phyloP scores from a whole-genome alignment of 2,888 invertebrate genomes.

The Calameuta pallipes region DNA sequence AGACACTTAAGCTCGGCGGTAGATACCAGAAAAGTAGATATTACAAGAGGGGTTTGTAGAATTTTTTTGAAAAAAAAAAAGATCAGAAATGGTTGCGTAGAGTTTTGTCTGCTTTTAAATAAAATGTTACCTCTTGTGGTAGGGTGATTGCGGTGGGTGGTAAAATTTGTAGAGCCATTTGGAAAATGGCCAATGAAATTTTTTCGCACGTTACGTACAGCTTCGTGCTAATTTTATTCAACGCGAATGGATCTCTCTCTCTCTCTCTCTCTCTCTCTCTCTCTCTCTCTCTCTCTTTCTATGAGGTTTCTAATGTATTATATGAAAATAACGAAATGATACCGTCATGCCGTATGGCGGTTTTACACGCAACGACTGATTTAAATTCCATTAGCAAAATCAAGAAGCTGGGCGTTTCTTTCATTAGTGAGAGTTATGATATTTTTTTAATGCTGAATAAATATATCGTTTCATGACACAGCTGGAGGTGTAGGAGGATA shows the following conservation, averaged over 20 bases:
- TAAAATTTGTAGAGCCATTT: not conserved
- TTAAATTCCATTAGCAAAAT: not conserved
- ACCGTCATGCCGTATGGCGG: no score
- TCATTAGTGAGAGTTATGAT: not conserved
- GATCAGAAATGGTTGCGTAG: not conserved
- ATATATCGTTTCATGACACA: not conserved
- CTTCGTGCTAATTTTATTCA: not conserved
- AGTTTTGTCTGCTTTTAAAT: not conserved
- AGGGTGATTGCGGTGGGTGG: not conserved
- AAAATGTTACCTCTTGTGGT: not conserved
- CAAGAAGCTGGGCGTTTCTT: not conserved
- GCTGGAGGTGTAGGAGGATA: not conserved
- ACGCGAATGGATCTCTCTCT: not conserved
- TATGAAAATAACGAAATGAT: no score
- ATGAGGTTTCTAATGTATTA: no score
- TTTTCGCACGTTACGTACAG: not conserved
- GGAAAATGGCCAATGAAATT: not conserved
- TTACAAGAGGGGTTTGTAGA: not conserved
- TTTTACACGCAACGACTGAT: not conserved
- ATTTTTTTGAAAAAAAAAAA: not conserved
- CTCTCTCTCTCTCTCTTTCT: no score
- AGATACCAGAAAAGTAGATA: not conserved
- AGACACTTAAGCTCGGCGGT: not conserved
- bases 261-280: no score
- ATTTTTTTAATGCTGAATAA: not conserved